Conservation (phyloP, 2,888 invertebrate species). For the Pomacea canaliculata region DNA sequence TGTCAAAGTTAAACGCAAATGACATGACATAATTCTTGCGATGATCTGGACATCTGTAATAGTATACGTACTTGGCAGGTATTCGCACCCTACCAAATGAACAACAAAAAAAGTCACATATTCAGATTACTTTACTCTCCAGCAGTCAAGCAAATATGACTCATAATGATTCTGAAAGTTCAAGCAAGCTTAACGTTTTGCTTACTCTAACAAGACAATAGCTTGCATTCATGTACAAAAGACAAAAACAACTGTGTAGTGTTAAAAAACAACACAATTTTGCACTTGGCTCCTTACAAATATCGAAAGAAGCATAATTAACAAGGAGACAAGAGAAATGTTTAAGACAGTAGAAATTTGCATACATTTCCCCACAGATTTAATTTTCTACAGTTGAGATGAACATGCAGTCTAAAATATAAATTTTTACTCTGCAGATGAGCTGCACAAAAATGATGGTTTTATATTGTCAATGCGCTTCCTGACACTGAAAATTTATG, state of each 20-base stretch:
- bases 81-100: constrained; percentile 64
- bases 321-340: no score
- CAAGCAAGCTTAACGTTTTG: neutral
- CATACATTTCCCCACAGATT: no score
- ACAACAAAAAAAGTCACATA: constrained; percentile 8
- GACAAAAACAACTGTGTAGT: neutral
- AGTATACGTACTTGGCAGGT: constrained; percentile 85
- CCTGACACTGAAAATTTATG: no score
- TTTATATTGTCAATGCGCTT: no score
- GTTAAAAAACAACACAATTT: no score
- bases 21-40: constrained; percentile 89
- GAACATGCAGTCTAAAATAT: no score
- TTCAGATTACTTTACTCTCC: neutral
- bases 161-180: neutral
- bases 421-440: no score
- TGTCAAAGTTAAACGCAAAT: constrained; percentile 94
- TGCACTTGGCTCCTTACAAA: no score
- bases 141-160: neutral
- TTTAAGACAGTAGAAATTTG: no score
- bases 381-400: no score
- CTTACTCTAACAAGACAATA: neutral
- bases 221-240: neutral
- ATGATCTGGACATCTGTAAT: constrained; percentile 90
- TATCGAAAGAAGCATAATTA: no score
- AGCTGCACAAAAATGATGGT: no score